Evolutionary conservation across 1,140 invertebrate species (phyloP).

Genomic region (Caenorhabditis briggsae): DNA sequence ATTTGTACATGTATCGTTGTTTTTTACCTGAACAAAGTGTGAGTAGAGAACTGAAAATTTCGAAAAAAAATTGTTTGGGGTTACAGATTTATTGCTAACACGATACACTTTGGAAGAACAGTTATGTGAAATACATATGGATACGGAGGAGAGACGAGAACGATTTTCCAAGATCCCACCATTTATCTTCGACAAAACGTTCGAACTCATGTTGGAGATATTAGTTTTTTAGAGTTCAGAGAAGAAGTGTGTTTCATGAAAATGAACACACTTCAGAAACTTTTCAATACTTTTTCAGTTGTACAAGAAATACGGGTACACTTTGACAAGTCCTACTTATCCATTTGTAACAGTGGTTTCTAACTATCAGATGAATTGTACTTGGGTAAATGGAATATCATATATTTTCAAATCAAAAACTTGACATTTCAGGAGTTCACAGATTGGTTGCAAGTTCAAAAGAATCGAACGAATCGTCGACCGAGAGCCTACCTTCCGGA

Average conservation of each 20-base stretch:
- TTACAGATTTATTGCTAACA: not conserved
- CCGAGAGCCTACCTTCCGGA: constrained; percentile 27
- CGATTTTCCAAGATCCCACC: constrained; percentile 21
- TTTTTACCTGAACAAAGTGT: constrained; percentile 37
- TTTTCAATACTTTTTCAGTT: not conserved
- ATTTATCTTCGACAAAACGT: constrained; percentile 40
- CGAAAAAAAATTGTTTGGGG: too few species aligned
- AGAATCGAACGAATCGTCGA: not conserved
- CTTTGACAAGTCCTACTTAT: constrained; percentile 14
- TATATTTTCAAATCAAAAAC: not conserved
- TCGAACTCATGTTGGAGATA: constrained; percentile 26
- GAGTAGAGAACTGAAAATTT: not conserved
- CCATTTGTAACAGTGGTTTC: constrained; percentile 24
- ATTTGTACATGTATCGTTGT: constrained; percentile 22
- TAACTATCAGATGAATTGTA: constrained; percentile 2
- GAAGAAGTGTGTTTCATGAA: not conserved
- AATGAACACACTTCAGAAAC: not conserved
- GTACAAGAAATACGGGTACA: constrained; percentile 33
- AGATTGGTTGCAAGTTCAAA: constrained; percentile 24
- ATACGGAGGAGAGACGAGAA: constrained; percentile 3
- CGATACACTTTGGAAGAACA: not conserved
- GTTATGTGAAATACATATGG: not conserved
- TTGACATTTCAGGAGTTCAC: not conserved
- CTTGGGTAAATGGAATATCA: not conserved
- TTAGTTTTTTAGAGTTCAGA: constrained; percentile 30